Evolutionary conservation across 2,797 vertebrate species (phyloP).

Genomic region (Intellagama lesueurii): DNA sequence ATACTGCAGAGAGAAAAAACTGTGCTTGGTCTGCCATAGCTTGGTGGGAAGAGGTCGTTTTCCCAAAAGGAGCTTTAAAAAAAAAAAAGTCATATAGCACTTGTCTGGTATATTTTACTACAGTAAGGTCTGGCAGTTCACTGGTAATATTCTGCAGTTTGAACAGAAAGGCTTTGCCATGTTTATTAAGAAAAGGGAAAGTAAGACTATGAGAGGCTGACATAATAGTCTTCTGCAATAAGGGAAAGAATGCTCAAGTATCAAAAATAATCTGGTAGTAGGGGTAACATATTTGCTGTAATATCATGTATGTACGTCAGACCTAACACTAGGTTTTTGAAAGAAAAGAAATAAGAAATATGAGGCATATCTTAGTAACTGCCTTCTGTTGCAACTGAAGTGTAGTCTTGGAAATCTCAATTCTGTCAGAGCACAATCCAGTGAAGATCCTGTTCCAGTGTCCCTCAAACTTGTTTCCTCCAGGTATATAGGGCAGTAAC

Average conservation of each 20-base stretch:
- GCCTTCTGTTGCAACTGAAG: neutral
- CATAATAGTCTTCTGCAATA: conserved; percentile 58
- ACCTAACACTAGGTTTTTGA: neutral
- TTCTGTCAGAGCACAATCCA: neutral
- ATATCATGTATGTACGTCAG: conserved; percentile 16
- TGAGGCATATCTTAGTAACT: conserved; percentile 39
- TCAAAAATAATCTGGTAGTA: conserved; percentile 44
- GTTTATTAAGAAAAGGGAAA: conserved; percentile 45
- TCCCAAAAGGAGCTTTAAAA: neutral
- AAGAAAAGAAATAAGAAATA: neutral
- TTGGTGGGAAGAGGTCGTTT: neutral
- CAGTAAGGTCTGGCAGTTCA: conserved; percentile 18
- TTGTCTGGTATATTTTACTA: conserved; percentile 14
- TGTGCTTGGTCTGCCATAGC: neutral
- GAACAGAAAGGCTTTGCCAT: conserved; percentile 40
- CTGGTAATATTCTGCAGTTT: conserved; percentile 19
- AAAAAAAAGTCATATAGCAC: neutral
- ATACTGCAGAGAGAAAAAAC: neutral
- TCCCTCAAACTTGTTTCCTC: too few species aligned
- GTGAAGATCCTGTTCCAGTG: neutral
- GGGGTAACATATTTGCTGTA: conserved; percentile 41
- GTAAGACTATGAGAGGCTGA: conserved; percentile 45
- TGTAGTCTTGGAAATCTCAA: neutral
- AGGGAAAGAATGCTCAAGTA: conserved; percentile 53
- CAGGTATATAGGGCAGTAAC: too few species aligned